Evolutionary conservation across 2,797 vertebrate species (phyloP).

Genomic region (Leucoraja ocellata): DNA sequence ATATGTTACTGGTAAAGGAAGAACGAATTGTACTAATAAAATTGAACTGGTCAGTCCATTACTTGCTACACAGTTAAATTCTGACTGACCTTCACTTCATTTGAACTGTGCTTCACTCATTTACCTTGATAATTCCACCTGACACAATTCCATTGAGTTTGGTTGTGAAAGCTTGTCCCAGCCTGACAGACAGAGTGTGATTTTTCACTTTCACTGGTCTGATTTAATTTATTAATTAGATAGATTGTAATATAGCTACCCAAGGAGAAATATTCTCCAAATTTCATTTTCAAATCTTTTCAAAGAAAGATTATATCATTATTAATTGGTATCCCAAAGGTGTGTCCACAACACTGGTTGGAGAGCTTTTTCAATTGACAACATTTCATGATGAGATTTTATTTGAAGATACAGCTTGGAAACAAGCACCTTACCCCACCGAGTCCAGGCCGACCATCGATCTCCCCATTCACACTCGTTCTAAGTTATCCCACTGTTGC

Average conservation of each 20-base stretch:
- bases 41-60: neutral
- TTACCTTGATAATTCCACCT: neutral
- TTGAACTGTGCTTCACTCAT: neutral
- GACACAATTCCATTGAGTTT: neutral
- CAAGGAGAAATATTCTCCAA: neutral
- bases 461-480: no score
- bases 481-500: no score
- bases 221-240: neutral
- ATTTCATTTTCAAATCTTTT: neutral
- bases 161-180: neutral
- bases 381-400: neutral
- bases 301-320: no score
- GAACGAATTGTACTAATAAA: neutral
- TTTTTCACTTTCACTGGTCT: neutral
- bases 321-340: neutral
- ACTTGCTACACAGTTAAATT: neutral
- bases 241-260: neutral
- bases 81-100: neutral
- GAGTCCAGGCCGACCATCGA: no score
- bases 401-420: no score
- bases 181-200: neutral
- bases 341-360: no score
- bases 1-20: neutral
- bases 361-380: neutral
- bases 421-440: no score